Base-by-base conservation (phyloP, 1,140 invertebrate species). In the Drosophila arawakana region DNA sequence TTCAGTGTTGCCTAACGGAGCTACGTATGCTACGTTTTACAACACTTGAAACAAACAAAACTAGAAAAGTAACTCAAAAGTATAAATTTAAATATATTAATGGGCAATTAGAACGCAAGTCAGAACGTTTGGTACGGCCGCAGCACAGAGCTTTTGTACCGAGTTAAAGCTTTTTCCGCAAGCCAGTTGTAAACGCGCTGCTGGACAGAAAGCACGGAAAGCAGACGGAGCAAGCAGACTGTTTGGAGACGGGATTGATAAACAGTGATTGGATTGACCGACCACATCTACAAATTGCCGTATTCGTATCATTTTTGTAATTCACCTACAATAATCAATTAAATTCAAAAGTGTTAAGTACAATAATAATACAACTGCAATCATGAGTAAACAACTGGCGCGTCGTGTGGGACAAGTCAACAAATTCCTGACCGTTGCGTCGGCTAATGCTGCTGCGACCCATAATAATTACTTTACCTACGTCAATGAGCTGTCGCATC, bases 391-490 rank as follows among this genome's bases (percentile, higher is more conserved):
- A 11, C 83, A 80, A 88, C 50, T 88, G 18, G 41, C 60, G 52
- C 71, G 71, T n/a, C 77, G 55, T 54, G 69, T 73, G 9, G 44
- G 71, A 9, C 77, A 73, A 25, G 41, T 81, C 30, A 66, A 68
- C 50, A 89, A 71, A 55, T 61, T 88, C 10, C 74, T 88, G 65
- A 49, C 35, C n/a, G 39, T 21, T 18, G 25, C 63, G 7, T 39
- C 80, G 10, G 57, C 54, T 5, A 83, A 77, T 30, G 60, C 66
- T 15, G 61, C 66, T 1, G 37, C 60, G 47, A 44, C 47, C 58
- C 80, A 83, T n/a, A 91, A 92, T 70, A 94, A 84, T 72, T 94
- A 93, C 79, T 94, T 93, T 76, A 94, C 94, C 15, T 94, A 94
- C 59, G 93, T 93, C 13, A 92, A 93, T 67, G 93, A 93, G 66